Base-by-base conservation (phyloP, 1,140 invertebrate species). In the Achroia grisella region DNA sequence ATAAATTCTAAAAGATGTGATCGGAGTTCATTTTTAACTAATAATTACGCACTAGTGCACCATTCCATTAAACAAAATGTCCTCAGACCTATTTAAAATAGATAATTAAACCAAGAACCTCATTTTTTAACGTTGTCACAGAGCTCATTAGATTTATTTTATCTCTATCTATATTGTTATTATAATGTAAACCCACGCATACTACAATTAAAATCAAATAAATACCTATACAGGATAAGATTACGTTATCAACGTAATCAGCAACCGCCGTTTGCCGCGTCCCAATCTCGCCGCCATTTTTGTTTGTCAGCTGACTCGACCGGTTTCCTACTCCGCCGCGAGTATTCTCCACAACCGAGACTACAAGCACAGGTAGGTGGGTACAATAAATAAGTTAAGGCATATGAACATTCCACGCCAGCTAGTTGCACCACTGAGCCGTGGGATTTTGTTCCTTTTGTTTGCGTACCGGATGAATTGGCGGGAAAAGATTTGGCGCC, bases 291-390 rank as follows among this genome's bases (percentile, higher is more conserved):
- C 53, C 58, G 67, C 66, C 63, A 69, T 70, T 62, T 75, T 63
- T 52, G 55, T 48, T 73, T 11, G 33, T 27, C 76, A 80, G 76
- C 76, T 80, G 76, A 71, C 59, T 41, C 13, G 48, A 77, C 76
- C 73, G 71, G 76, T 80, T 71, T 39, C 43, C 47, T 23, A 39
- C 31, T 49, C 46, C 36, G 35, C 34, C 43, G 47, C 40, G 44
- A 56, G 61, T 23, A 23, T 23, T 23, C 17, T 65, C 57, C 60
- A 67, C 72, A 69, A 68, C 63, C 37, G 23, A 54, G 70, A 79
- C 72, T 67, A 66, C 71, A 62, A 68, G 43, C 58, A 73, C 74
- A 76, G 72, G 75, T 79, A 78, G 37, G 61, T 69, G 62, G 10
- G 12, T 34, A 17, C 42, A 52, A 14, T 42, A 50, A 52, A 49